phyloP scores from a whole-genome alignment of 2,797 vertebrate species.

The Cryptoblepharus egeriae region DNA sequence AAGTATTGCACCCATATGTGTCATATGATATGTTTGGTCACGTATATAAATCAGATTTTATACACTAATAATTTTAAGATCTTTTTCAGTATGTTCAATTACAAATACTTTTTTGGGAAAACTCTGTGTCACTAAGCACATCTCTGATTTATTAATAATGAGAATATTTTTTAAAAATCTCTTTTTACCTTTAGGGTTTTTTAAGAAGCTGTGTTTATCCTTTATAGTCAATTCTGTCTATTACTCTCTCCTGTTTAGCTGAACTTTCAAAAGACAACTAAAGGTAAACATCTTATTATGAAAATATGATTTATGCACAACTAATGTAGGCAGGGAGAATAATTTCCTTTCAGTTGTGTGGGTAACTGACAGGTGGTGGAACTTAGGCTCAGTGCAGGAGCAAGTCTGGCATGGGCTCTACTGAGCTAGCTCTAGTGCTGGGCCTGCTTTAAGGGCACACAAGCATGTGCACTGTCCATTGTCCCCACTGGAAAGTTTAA shows the following conservation, averaged over 20 bases:
- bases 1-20: too few relatives aligned
- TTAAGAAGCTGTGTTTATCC: slow-evolving; percentile 58
- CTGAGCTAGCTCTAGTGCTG: too few relatives aligned
- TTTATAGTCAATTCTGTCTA: slow-evolving; percentile 29
- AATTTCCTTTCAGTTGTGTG: too few relatives aligned
- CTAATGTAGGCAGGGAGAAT: too few relatives aligned
- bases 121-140: slow-evolving; percentile 11
- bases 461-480: too few relatives aligned
- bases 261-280: slow-evolving; percentile 44
- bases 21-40: not conserved
- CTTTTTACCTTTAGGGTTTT: slow-evolving; percentile 13
- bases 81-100: slow-evolving; percentile 11
- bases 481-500: not conserved
- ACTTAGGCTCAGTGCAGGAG: too few relatives aligned
- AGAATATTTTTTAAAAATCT: slow-evolving; percentile 58
- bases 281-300: too few relatives aligned
- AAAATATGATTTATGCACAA: too few relatives aligned
- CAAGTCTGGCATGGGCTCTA: too few relatives aligned
- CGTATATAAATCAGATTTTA: slow-evolving; percentile 1
- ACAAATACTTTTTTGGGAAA: slow-evolving; percentile 15
- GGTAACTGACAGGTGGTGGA: too few relatives aligned
- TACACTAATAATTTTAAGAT: not conserved
- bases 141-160: slow-evolving; percentile 45
- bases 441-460: too few relatives aligned
- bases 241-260: slow-evolving; percentile 53